These are phyloP conservation scores for Oegoconia quadripuncta DNA, from an alignment of 2,888 invertebrate genomes.

Conservation along the genomic window DNA sequence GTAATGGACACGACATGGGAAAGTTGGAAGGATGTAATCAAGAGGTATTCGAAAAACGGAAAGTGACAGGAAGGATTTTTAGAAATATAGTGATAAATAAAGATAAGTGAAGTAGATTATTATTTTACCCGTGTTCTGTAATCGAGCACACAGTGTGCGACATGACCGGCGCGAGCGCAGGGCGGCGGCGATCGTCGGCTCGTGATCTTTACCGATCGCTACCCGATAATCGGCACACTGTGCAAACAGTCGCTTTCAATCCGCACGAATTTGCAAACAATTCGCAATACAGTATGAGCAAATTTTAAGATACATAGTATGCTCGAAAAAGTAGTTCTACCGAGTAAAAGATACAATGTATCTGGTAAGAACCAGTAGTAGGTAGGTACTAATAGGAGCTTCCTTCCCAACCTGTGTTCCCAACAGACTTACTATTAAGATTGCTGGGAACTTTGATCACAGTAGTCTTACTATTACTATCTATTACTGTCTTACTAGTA, in stretches of 20 bases:
- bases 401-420: too few relatives aligned
- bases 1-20: too few relatives aligned
- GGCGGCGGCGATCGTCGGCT: conserved; percentile 24
- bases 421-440: too few relatives aligned
- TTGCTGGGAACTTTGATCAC: too few relatives aligned
- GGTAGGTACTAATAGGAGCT: not conserved
- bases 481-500: too few relatives aligned
- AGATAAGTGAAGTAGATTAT: not conserved
- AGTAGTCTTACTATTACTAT: too few relatives aligned
- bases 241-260: conserved; percentile 49
- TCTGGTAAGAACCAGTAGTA: not conserved
- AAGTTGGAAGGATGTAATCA: too few relatives aligned
- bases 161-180: conserved; percentile 6
- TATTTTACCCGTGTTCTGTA: not conserved
- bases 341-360: not conserved
- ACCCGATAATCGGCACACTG: conserved; percentile 54
- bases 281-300: conserved; percentile 30
- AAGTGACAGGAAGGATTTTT: too few relatives aligned
- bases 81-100: not conserved
- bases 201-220: conserved; percentile 49
- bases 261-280: conserved; percentile 47
- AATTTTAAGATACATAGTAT: not conserved
- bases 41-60: too few relatives aligned
- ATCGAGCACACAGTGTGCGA: too few relatives aligned
- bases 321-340: too few relatives aligned